These are phyloP conservation scores for Pseudotriccus pelzelni DNA, from an alignment of 2,797 vertebrate genomes.

Conservation along the genomic window DNA sequence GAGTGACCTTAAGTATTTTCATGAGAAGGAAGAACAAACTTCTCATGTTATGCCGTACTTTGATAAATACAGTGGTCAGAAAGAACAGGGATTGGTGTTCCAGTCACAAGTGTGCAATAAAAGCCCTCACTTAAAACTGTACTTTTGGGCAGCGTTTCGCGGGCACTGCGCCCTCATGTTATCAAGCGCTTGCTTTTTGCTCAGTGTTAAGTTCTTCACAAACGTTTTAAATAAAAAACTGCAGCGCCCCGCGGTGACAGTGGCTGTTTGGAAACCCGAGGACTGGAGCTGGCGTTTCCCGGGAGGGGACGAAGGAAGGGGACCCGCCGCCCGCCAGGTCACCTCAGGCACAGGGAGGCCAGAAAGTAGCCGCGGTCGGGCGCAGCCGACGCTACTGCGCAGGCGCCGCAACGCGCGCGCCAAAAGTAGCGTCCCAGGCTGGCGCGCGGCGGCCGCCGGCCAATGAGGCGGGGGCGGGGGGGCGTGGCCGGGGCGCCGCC, in stretches of 20 bases:
- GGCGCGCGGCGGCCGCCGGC: not conserved
- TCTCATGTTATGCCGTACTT: not conserved
- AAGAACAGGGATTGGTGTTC: not conserved
- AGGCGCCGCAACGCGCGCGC: not conserved
- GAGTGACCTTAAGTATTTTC: not conserved
- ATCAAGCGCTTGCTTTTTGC: not conserved
- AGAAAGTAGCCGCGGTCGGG: rapidly evolving
- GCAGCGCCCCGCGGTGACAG: rapidly evolving
- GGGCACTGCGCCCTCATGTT: rapidly evolving
- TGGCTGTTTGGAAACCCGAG: rapidly evolving
- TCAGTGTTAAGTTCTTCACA: not conserved
- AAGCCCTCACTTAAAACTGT: rapidly evolving
- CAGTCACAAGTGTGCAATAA: too few species aligned
- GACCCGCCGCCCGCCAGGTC: rapidly evolving
- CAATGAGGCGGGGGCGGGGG: not conserved
- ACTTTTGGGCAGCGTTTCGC: not conserved
- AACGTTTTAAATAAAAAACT: not conserved
- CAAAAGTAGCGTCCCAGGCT: rapidly evolving
- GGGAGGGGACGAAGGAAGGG: rapidly evolving
- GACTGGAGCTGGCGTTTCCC: rapidly evolving
- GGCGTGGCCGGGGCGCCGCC: not conserved
- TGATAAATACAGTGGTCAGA: not conserved
- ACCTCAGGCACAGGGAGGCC: rapidly evolving
- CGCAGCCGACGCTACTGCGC: rapidly evolving
- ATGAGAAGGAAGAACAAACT: not conserved